These are phyloP conservation scores for Cheilosia soror DNA, from an alignment of 2,888 invertebrate species.

Conservation along the genomic window DNA sequence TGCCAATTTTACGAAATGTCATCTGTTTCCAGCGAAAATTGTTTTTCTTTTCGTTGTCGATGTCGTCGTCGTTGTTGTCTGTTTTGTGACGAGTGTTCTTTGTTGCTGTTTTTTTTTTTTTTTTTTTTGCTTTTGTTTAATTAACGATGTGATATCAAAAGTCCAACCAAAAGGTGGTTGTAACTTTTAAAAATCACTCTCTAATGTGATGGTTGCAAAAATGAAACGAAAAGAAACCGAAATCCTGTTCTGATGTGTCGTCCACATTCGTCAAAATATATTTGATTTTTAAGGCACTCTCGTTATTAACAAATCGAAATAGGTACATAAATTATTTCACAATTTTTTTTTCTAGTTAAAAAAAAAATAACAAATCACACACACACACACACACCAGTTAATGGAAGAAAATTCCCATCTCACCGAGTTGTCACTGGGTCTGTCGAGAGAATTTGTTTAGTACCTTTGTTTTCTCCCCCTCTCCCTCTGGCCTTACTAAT, in stretches of 20 bases:
- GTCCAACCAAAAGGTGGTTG: conserved; percentile 3
- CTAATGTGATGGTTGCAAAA: neutral
- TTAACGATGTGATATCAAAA: conserved; percentile 9
- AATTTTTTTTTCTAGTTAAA: no score
- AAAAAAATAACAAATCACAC: no score
- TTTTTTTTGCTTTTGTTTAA: conserved; percentile 1
- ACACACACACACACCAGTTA: no score
- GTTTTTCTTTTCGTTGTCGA: conserved; percentile 15
- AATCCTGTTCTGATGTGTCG: neutral
- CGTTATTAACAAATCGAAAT: neutral
- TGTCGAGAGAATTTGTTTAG: no score
- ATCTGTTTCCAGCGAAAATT: conserved; percentile 42
- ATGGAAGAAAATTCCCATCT: no score
- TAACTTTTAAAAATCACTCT: conserved; percentile 8
- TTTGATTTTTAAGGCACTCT: neutral
- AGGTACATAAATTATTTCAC: neutral
- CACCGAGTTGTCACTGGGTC: no score
- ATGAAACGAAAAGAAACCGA: neutral
- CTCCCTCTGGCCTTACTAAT: neutral
- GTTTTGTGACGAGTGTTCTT: no score
- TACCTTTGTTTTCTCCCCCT: conserved; percentile 33
- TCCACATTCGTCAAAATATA: neutral
- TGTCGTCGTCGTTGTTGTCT: no score
- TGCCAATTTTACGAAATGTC: conserved; percentile 46
- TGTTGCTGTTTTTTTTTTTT: no score